These are phyloP conservation scores for Ochropleura leucogaster DNA, from an alignment of 2,888 invertebrate species.

Conservation along the genomic window DNA sequence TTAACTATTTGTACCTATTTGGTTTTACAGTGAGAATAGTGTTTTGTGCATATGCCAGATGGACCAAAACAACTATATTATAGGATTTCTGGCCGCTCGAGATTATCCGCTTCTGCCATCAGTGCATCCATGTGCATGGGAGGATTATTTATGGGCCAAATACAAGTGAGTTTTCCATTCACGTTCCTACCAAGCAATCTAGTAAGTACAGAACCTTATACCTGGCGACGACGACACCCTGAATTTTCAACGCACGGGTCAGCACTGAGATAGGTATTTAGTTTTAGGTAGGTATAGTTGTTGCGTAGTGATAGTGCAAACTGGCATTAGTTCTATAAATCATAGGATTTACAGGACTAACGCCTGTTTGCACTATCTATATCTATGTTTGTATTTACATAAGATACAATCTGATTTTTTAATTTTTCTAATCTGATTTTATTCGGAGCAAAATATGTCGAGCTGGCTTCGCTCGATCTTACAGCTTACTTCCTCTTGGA, in stretches of 20 bases:
- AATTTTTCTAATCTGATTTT: too few species aligned
- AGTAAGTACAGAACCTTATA: not conserved
- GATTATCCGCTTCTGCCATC: conserved; percentile 90
- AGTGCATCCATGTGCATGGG: conserved; percentile 90
- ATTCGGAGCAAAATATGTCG: too few species aligned
- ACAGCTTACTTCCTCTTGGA: too few species aligned
- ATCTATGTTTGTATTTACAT: too few species aligned
- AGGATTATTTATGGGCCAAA: conserved; percentile 89
- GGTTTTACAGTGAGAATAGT: conserved; percentile 83
- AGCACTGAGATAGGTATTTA: not conserved
- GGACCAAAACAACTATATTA: conserved; percentile 74
- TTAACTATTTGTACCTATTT: not conserved
- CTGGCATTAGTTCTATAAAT: not conserved
- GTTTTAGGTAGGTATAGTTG: not conserved
- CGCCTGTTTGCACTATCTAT: too few species aligned
- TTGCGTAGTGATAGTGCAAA: not conserved
- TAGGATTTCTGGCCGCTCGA: conserved; percentile 81
- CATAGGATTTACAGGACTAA: too few species aligned
- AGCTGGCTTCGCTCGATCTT: too few species aligned
- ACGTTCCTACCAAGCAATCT: not conserved
- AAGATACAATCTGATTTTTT: too few species aligned
- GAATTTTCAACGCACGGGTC: not conserved
- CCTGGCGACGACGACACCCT: not conserved
- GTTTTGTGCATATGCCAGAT: conserved; percentile 87
- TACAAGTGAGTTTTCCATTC: conserved; percentile 83